phyloP scores from a whole-genome alignment of 2,797 vertebrate genomes.

The Cyclopterus lumpus region DNA sequence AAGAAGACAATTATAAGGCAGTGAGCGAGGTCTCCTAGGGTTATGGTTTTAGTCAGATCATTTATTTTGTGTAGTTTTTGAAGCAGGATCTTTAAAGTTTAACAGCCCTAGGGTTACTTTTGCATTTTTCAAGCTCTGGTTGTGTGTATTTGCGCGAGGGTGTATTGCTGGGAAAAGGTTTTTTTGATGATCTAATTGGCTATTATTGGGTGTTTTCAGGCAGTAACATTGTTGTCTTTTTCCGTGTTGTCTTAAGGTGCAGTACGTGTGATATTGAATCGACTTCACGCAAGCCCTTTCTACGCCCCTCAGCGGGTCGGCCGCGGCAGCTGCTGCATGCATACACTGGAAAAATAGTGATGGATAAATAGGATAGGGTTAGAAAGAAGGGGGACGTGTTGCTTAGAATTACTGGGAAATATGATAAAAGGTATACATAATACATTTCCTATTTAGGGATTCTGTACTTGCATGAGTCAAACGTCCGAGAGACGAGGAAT shows the following conservation, averaged over 20 bases:
- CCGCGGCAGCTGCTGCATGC: constrained; percentile 52
- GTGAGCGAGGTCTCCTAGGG: constrained; percentile 84
- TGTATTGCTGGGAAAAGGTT: constrained; percentile 68
- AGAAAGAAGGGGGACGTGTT: constrained; percentile 5
- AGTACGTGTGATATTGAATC: constrained; percentile 69
- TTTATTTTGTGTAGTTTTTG: constrained; percentile 87
- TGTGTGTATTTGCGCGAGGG: constrained; percentile 66
- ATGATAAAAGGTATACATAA: not conserved
- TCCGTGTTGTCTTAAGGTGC: constrained; percentile 74
- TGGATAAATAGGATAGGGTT: constrained; percentile 18
- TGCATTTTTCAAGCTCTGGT: constrained; percentile 40
- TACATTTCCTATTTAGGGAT: not conserved
- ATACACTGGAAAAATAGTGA: constrained; percentile 38
- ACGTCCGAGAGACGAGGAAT: constrained; percentile 3
- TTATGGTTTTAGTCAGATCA: constrained; percentile 86
- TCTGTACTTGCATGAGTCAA: constrained; percentile 1
- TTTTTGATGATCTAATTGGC: constrained; percentile 85
- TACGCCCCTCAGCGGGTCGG: constrained; percentile 64
- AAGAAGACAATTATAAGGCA: constrained; percentile 87
- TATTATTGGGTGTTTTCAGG: constrained; percentile 83
- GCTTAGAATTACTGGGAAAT: constrained; percentile 7
- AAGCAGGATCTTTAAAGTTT: constrained; percentile 86
- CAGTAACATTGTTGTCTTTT: constrained; percentile 66
- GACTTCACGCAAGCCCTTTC: constrained; percentile 49
- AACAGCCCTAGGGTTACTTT: constrained; percentile 82